Conservation (phyloP, 2,113 vertebrate genomes). For the Platycercus adscitus region DNA sequence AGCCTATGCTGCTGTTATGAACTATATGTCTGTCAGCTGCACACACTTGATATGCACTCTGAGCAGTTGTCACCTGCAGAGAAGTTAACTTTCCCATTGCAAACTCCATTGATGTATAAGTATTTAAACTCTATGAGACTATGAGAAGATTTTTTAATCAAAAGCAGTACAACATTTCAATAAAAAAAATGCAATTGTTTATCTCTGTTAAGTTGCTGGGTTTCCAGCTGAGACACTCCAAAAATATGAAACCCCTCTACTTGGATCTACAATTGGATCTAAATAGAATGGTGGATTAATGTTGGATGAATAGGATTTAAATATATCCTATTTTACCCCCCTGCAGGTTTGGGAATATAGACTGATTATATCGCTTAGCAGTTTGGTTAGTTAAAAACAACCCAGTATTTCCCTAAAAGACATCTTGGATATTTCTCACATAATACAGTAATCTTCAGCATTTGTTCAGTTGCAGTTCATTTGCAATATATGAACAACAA, state of each 20-base stretch:
- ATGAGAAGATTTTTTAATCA: background rate
- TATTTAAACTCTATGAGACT: background rate
- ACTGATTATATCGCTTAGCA: background rate
- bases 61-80: background rate
- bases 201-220: background rate
- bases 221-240: background rate
- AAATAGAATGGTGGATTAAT: background rate
- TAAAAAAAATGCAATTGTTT: background rate
- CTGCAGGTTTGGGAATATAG: background rate
- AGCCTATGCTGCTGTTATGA: background rate
- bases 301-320: background rate
- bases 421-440: background rate
- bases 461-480: background rate
- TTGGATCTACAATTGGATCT: background rate
- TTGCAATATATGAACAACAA: background rate
- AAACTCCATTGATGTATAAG: background rate
- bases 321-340: background rate
- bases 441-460: background rate
- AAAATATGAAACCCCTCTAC: background rate
- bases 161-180: background rate
- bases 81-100: background rate
- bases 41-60: background rate
- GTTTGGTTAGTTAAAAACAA: background rate
- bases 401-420: background rate
- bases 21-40: background rate